phyloP scores from a whole-genome alignment of 2,888 invertebrate species.

The Campaea margaritaria region DNA sequence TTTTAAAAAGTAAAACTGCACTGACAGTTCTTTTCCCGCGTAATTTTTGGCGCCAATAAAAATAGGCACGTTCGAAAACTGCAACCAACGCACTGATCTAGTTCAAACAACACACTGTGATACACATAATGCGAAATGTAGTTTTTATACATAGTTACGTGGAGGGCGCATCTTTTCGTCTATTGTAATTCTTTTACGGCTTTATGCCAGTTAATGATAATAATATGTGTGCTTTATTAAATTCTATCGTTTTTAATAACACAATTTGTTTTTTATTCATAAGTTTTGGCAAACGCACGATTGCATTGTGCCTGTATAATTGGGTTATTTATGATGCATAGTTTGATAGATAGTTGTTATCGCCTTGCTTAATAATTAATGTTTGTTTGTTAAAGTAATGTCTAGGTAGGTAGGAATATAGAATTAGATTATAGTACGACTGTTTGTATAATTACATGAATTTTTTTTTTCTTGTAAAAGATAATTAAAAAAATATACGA shows the following conservation, averaged over 20 bases:
- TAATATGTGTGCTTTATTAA: slow-evolving; percentile 37
- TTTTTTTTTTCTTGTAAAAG: too few relatives aligned
- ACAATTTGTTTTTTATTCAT: slow-evolving; percentile 23
- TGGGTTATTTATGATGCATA: slow-evolving; percentile 8
- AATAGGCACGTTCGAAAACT: slow-evolving; percentile 44
- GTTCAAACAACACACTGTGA: slow-evolving; percentile 62
- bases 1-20: slow-evolving; percentile 10
- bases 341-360: slow-evolving; percentile 14
- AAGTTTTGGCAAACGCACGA: slow-evolving; percentile 14
- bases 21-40: slow-evolving; percentile 39
- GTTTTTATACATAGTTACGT: slow-evolving; percentile 65
- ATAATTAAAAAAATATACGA: too few relatives aligned
- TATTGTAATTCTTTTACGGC: slow-evolving; percentile 51
- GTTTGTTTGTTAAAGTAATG: slow-evolving; percentile 4
- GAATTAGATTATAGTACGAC: slow-evolving; percentile 14
- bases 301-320: slow-evolving; percentile 15
- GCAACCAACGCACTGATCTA: slow-evolving; percentile 53
- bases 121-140: slow-evolving; percentile 63
- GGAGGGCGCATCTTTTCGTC: slow-evolving; percentile 58
- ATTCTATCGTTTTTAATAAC: slow-evolving; percentile 30
- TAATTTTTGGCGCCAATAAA: slow-evolving; percentile 53
- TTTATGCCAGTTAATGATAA: slow-evolving; percentile 30
- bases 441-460: too few relatives aligned
- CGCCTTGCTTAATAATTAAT: slow-evolving; percentile 11
- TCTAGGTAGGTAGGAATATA: too few relatives aligned